Base-by-base conservation (phyloP, 2,888 invertebrate genomes). In the Sinodicranocentrus sp. region DNA sequence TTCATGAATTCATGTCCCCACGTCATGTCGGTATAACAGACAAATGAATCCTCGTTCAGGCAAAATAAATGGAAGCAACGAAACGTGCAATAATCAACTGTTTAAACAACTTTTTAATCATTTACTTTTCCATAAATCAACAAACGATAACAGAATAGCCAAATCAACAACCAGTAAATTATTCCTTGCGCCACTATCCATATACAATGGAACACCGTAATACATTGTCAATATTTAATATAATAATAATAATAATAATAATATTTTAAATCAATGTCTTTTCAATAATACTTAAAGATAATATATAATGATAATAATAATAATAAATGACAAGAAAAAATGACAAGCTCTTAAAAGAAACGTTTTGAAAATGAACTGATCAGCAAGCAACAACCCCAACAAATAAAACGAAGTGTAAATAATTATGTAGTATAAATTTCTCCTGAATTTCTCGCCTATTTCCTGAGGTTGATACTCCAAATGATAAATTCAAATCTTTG, bases 221-320 rank as follows among this genome's bases (percentile, higher is more conserved):
- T 57, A 57, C 57, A 57, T 21, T 57, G 19, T 57, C n/a, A 21
- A 10, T 52, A 6, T 52, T 17, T n/a, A n/a, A n/a, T n/a, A 48
- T 3, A 19, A 15, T 57, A 57, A 23, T 57, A 57, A n/a, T 21
- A 57, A 57, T 23, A 57, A 48, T 61, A 15, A 67, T 43, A 67
- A n/a, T 17, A 28, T 39, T 67, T 67, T 15, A 67, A 67, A 68
- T 68, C 23, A 63, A 19, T 73, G 73, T 82, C 82, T 82, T 80
- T 82, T 82, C 33, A 54, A 73, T 82, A 82, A 73, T 73, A 82
- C 73, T 73, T 73, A 72, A 71, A 72, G 26, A 72, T 80, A 80
- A 71, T 43, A 43, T 13, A 21, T 68, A 26, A 48, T 17, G 5
- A 65, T 19, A 65, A 65, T n/a, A 28, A 61, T 65, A 25, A 67